These are phyloP conservation scores for Peromyscus aztecus DNA, from an alignment of 2,797 vertebrate genomes.

Conservation along the genomic window DNA sequence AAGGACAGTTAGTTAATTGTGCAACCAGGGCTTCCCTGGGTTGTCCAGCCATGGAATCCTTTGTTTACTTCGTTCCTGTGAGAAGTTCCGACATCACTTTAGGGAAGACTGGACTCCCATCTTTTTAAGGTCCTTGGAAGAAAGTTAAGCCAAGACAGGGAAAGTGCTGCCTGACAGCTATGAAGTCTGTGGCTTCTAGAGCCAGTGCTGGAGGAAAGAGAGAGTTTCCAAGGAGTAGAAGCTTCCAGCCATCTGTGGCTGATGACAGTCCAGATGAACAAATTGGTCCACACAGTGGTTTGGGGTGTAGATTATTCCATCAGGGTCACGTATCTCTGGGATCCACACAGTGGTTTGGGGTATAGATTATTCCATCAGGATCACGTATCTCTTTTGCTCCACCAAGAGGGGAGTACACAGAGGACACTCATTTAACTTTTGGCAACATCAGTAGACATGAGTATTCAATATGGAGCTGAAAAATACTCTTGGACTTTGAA, in stretches of 20 bases:
- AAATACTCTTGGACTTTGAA: conserved; percentile 61
- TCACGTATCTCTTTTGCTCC: not conserved
- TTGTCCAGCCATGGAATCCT: not conserved
- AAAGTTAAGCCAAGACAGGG: not conserved
- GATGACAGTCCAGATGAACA: not conserved
- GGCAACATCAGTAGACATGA: not conserved
- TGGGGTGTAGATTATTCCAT: no score
- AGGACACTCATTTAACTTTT: not conserved
- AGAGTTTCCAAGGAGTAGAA: not conserved
- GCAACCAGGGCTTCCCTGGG: not conserved
- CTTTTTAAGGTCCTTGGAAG: not conserved
- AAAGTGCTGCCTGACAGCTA: not conserved
- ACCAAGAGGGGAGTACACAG: not conserved
- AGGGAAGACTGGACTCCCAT: not conserved
- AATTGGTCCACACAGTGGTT: not conserved
- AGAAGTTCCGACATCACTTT: not conserved
- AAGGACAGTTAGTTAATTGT: not conserved
- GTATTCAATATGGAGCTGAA: conserved; percentile 50
- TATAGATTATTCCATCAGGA: not conserved
- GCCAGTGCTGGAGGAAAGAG: not conserved
- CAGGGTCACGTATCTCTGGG: no score
- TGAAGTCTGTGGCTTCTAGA: not conserved
- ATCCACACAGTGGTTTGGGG: not conserved
- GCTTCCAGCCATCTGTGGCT: not conserved
- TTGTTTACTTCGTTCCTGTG: not conserved